Base-by-base conservation (phyloP, 1,140 invertebrate species). In the Aphelenchoides fujianensis region DNA sequence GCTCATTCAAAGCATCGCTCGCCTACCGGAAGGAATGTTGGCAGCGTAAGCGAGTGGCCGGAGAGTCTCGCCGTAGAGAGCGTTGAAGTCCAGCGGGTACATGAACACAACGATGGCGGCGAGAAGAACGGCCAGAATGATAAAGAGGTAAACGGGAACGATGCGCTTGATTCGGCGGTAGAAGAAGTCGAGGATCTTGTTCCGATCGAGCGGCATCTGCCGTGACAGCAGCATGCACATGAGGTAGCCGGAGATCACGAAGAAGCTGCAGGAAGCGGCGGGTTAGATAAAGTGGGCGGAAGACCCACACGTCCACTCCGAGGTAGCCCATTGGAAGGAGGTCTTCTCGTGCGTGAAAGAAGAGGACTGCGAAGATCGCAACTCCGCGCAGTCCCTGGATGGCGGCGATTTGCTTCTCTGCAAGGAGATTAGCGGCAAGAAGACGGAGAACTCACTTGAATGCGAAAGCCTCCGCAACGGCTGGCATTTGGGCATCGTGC, bases 141-240 rank as follows among this genome's bases (percentile, higher is more conserved):
- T 2, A 61, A 28, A n/a, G 16, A 19, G 36, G 27, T 61, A 61
- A 31, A 31, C 31, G 1, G 59, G 59, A 31, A 61, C 27, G 28
- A 67, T 67, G 1, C 64, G 64, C 3, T 69, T 61, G 64, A 67
- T 67, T 61, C 64, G 64, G 3, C 64, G 64, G 69, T 19, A 67
- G 32, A 66, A 67, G 61, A 67, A 67, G 2, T 69, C 19, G 28
- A 19, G 53, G 66, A 69, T 69, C 23, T 16, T 19, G 2, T 52
- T 1, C 16, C 16, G n/a, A 69, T 69, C 53, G 16, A 67, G 28
- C 53, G n/a, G 35, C 16, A 16, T 2, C n/a, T 52, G 19, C 16
- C 57, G 57, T n/a, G 66, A 66, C 61, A 67, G 31, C n/a, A 67
- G n/a, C 16, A 2, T 67, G 64, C 53, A 61, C 64, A 67, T 67